phyloP scores from a whole-genome alignment of 1,140 invertebrate species.

The Drosophila pachea region DNA sequence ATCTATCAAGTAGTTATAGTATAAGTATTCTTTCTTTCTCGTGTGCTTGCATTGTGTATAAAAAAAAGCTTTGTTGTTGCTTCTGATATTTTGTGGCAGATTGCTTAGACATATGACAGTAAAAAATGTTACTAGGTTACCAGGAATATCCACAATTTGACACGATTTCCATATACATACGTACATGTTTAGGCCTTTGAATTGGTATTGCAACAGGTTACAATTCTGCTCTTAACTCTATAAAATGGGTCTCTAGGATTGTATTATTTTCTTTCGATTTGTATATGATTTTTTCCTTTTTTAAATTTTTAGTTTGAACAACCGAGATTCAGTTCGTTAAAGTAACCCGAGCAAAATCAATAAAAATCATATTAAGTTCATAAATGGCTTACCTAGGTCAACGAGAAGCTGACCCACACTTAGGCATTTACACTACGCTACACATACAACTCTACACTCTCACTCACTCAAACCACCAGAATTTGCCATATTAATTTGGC shows the following conservation, averaged over 20 bases:
- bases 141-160: conserved; percentile 34
- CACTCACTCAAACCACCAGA: conserved; percentile 1
- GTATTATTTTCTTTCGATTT: neutral
- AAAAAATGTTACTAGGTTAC: conserved; percentile 12
- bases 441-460: neutral
- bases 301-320: neutral
- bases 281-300: neutral
- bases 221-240: neutral
- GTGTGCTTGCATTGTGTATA: conserved; percentile 20
- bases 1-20: conserved; percentile 5
- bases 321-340: neutral
- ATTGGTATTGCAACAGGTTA: conserved; percentile 40
- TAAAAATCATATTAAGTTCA: conserved; percentile 60
- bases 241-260: neutral
- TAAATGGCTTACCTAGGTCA: conserved; percentile 23
- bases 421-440: neutral
- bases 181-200: conserved; percentile 4
- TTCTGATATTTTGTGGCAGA: conserved; percentile 32
- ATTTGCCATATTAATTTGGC: neutral
- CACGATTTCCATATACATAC: conserved; percentile 25
- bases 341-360: conserved; percentile 52
- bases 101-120: conserved; percentile 27
- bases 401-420: neutral
- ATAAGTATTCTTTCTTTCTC: conserved; percentile 9
- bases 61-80: conserved; percentile 30